Conservation (phyloP, 2,888 invertebrate species). For the Himalopsyche tibetana region DNA sequence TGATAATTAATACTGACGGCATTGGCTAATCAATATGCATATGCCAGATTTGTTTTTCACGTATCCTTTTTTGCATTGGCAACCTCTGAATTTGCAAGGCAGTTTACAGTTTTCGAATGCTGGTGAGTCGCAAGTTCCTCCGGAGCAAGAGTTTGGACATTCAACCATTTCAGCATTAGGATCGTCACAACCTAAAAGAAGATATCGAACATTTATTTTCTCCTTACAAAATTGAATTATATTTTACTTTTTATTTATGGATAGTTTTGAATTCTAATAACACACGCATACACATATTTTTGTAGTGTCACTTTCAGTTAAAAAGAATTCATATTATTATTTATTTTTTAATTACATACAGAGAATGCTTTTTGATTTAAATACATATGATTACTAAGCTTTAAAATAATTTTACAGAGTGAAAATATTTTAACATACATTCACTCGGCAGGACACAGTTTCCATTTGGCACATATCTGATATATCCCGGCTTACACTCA, state of each 20-base stretch:
- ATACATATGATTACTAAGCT: too few relatives aligned
- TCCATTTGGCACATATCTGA: constrained; percentile 42
- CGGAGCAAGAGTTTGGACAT: constrained; percentile 24
- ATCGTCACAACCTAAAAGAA: constrained; percentile 35
- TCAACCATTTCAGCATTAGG: constrained; percentile 24
- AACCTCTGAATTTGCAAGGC: constrained; percentile 46
- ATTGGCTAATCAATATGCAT: constrained; percentile 47
- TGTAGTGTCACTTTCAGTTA: too few relatives aligned
- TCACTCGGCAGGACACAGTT: constrained; percentile 50
- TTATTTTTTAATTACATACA: too few relatives aligned
- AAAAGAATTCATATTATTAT: too few relatives aligned
- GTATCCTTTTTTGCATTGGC: constrained; percentile 55
- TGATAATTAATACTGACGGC: constrained; percentile 50
- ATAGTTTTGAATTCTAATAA: too few relatives aligned
- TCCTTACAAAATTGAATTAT: too few relatives aligned
- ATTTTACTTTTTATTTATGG: too few relatives aligned
- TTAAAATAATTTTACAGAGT: too few relatives aligned
- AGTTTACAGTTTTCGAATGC: constrained; percentile 1
- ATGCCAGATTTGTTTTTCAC: constrained; percentile 47
- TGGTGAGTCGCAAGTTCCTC: constrained; percentile 5
- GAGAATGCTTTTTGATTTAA: too few relatives aligned
- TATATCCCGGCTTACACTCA: constrained; percentile 48
- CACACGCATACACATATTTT: too few relatives aligned
- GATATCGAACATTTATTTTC: too few relatives aligned
- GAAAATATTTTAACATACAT: constrained; percentile 49